Evolutionary conservation across 2,888 invertebrate species (phyloP), one percentile per base, ranked within the genome.

Genomic region (Meteorus colon): DNA sequence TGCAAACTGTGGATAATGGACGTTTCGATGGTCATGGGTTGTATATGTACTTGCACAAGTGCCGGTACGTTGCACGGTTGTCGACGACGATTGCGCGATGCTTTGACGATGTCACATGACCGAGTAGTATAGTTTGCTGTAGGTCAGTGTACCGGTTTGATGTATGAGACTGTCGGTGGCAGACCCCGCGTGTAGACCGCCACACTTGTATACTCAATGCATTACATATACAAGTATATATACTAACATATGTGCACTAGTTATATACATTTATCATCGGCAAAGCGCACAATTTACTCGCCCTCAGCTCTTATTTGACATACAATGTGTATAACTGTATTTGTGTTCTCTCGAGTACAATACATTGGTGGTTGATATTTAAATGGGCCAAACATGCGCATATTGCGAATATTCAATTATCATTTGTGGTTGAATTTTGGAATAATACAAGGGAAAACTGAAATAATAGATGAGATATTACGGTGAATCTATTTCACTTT

Each of bases 111-210:
- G 34, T 74, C n/a, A 41, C 55, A 19, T 55, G 55, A 73, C 51
- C 63, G 34, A 73, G 63, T 76, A 76, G 74, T 74, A 41, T 41
- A 79, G 81, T 78, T 19, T 48, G 78, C 81, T 81, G 78, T 82
- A 78, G 81, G 81, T 85, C 85, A 85, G 83, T 85, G 84, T 84
- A 85, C 84, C 83, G 82, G 85, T 84, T 85, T 79, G 81, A 81
- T 81, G 78, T 78, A 80, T 76, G 79, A 78, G 80, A 16, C 77
- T 77, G 78, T 78, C 77, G 82, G 80, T 78, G 76, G 76, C 77
- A 79, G 67, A 74, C 74, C 19, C 19, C 8, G 55, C 19, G 19
- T 55, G 77, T 76, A 75, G 73, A 83, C 77, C 74, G 76, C 77
- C 12, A 73, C 77, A 77, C 79, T 76, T 76, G 73, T 45, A 67